A percentile compares a stretch with the other conserved stretches of the same genome.
These are phyloP conservation scores for Laothoe populi DNA, from an alignment of 2,888 invertebrate genomes.

Conservation along the genomic window DNA sequence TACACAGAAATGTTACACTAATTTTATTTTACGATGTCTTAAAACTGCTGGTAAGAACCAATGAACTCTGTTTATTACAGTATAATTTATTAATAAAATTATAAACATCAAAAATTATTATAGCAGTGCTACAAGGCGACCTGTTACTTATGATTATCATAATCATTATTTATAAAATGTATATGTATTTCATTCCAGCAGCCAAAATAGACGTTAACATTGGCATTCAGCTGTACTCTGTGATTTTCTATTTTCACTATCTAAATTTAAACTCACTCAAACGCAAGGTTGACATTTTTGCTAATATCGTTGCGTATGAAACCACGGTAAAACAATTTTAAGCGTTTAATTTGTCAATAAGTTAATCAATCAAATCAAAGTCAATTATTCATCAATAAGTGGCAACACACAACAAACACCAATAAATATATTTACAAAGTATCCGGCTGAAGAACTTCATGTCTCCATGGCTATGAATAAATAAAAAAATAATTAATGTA, in stretches of 20 bases:
- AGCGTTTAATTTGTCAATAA: too few relatives aligned
- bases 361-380: too few relatives aligned
- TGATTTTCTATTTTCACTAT: conserved; percentile 73
- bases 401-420: conserved; percentile 5
- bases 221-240: conserved; percentile 77
- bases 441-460: too few relatives aligned
- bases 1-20: background rate
- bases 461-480: too few relatives aligned
- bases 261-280: conserved; percentile 64
- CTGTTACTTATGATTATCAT: conserved; percentile 1
- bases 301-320: conserved; percentile 48
- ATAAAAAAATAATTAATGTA: background rate
- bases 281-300: conserved; percentile 70
- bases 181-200: conserved; percentile 45
- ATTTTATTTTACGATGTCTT: conserved; percentile 13
- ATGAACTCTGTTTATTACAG: conserved; percentile 2
- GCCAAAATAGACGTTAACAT: conserved; percentile 74
- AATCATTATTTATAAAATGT: conserved; percentile 15
- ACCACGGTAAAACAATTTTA: conserved; percentile 49
- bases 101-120: background rate
- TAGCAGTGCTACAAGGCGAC: background rate
- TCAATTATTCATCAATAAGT: background rate
- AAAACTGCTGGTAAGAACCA: background rate
- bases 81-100: background rate
- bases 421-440: too few relatives aligned